Evolutionary conservation across 1,140 invertebrate species (phyloP).

Genomic region (Campoletis sonorensis): DNA sequence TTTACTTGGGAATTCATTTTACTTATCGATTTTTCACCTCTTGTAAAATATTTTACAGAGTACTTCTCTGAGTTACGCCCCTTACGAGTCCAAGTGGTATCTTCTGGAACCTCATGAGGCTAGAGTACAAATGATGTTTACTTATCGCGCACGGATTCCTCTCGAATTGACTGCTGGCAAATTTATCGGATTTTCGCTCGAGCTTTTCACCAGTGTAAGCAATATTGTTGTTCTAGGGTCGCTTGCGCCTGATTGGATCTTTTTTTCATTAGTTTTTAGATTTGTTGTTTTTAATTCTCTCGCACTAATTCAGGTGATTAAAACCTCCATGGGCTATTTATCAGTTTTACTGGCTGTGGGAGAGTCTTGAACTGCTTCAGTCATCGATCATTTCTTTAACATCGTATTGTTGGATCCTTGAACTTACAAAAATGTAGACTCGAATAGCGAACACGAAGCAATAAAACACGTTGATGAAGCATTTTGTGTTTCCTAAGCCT

Average conservation of each 20-base stretch:
- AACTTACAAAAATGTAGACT: too few species aligned
- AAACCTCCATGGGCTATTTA: slow-evolving; percentile 49
- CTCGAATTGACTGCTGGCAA: slow-evolving; percentile 61
- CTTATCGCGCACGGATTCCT: slow-evolving; percentile 48
- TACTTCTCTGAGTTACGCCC: slow-evolving; percentile 52
- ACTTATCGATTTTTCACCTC: background rate
- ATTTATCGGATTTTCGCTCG: slow-evolving; percentile 43
- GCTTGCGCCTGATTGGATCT: too few species aligned
- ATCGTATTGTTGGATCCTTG: too few species aligned
- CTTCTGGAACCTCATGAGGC: slow-evolving; percentile 45
- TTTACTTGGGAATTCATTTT: too few species aligned
- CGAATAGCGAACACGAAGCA: too few species aligned
- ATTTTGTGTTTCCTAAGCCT: too few species aligned
- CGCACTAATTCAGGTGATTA: slow-evolving; percentile 43
- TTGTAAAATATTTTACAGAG: slow-evolving; percentile 56
- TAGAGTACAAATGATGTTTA: slow-evolving; percentile 50
- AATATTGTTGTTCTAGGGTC: too few species aligned
- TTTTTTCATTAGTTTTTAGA: too few species aligned
- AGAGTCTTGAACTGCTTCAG: background rate
- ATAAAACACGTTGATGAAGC: too few species aligned
- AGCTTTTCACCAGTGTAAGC: slow-evolving; percentile 54
- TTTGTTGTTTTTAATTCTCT: background rate
- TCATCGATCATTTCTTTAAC: too few species aligned
- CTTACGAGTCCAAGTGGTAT: slow-evolving; percentile 62
- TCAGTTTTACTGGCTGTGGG: slow-evolving; percentile 47